Evolutionary conservation across 2,888 invertebrate genomes (phyloP).

Genomic region (Onthophagus sagittarius): DNA sequence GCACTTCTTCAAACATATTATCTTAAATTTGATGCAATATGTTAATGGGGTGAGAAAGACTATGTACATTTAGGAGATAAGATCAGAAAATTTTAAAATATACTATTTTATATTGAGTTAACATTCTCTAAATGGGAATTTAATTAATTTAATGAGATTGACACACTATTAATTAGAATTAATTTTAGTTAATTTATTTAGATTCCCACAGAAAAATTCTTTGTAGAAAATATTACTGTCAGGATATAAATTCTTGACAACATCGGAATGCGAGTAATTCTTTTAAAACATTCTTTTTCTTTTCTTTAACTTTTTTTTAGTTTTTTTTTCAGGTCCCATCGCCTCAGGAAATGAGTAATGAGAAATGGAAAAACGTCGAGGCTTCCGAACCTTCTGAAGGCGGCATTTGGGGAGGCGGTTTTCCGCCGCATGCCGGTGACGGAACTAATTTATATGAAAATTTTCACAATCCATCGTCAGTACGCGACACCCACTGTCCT

Average conservation of each 20-base stretch:
- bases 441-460: background rate
- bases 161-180: too few species aligned
- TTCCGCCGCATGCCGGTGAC: background rate
- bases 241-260: too few species aligned
- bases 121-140: too few species aligned
- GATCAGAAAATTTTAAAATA: background rate
- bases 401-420: background rate
- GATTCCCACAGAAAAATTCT: too few species aligned
- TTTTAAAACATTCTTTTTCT: background rate
- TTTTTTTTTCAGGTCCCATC: background rate
- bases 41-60: background rate
- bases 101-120: too few species aligned
- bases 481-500: background rate
- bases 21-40: background rate
- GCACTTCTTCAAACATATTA: background rate
- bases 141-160: too few species aligned
- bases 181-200: too few species aligned
- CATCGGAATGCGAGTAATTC: too few species aligned
- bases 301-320: background rate
- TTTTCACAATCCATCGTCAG: background rate
- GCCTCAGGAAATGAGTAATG: background rate
- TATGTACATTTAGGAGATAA: background rate
- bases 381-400: background rate
- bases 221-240: too few species aligned
- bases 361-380: background rate